Evolutionary conservation across 2,113 vertebrate species (phyloP).

Genomic region (Centropristis striata): DNA sequence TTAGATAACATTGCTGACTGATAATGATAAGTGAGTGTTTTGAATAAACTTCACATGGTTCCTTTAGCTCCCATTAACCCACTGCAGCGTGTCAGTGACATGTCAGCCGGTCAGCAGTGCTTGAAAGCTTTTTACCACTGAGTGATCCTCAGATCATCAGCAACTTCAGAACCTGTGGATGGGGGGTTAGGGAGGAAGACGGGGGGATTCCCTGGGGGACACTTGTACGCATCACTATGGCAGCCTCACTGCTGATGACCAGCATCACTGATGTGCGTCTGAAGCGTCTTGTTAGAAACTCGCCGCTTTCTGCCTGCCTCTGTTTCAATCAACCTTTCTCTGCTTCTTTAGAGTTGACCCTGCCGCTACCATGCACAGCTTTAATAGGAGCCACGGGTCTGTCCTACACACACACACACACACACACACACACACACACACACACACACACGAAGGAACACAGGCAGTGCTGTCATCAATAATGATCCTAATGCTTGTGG

Average conservation of each 20-base stretch:
- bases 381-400: slow-evolving; percentile 9
- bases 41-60: slow-evolving; percentile 3
- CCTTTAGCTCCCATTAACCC: slow-evolving; percentile 43
- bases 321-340: slow-evolving; percentile 8
- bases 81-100: slow-evolving; percentile 21
- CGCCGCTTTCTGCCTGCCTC: background rate
- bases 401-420: slow-evolving; percentile 1
- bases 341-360: slow-evolving; percentile 19
- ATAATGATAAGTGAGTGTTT: slow-evolving; percentile 13
- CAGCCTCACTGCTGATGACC: slow-evolving; percentile 21
- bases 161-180: slow-evolving; percentile 27
- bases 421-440: slow-evolving; percentile 16
- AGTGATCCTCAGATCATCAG: slow-evolving; percentile 21
- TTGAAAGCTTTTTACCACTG: slow-evolving; percentile 35
- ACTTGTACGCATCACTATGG: slow-evolving; percentile 1
- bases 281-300: slow-evolving; percentile 17
- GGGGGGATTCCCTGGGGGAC: slow-evolving; percentile 31
- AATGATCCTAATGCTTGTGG: slow-evolving; percentile 46
- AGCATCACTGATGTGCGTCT: no score
- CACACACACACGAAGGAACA: slow-evolving; percentile 11
- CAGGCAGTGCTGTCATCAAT: slow-evolving; percentile 39
- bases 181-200: background rate
- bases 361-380: background rate
- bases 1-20: background rate
- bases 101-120: background rate